Evolutionary conservation across 1,140 invertebrate genomes (phyloP).

Genomic region (Lepidotrigona ventralis): DNA sequence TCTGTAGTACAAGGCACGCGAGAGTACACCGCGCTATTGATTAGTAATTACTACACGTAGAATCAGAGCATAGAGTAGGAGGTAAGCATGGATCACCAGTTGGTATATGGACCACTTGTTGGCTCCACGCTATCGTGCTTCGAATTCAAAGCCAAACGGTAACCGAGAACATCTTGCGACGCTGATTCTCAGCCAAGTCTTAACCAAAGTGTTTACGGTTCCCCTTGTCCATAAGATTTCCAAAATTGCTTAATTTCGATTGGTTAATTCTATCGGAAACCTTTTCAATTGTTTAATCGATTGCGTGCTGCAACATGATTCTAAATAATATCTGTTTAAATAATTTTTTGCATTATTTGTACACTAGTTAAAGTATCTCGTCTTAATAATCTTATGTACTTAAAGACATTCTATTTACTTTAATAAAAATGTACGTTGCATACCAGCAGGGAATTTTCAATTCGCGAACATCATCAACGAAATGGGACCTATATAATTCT

Average conservation of each 20-base stretch:
- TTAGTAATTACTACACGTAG: conserved; percentile 78
- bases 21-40: conserved; percentile 68
- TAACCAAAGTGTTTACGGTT: conserved; percentile 24
- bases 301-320: background rate
- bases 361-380: too few relatives aligned
- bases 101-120: conserved; percentile 79
- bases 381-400: too few relatives aligned
- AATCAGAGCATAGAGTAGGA: conserved; percentile 62
- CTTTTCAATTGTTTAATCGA: background rate
- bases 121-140: conserved; percentile 69
- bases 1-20: conserved; percentile 50
- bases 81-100: conserved; percentile 66
- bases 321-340: background rate
- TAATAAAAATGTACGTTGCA: too few relatives aligned
- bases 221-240: conserved; percentile 35
- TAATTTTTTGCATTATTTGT: background rate
- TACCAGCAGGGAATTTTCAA: too few relatives aligned
- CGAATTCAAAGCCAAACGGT: conserved; percentile 71
- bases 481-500: too few relatives aligned
- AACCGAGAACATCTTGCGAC: conserved; percentile 67
- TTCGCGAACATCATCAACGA: too few relatives aligned
- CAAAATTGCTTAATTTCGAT: conserved; percentile 23
- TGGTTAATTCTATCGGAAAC: background rate
- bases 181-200: conserved; percentile 40
- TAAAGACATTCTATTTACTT: too few relatives aligned